Evolutionary conservation across 2,113 vertebrate species (phyloP).

Genomic region (Paracanthobrama guichenoti): DNA sequence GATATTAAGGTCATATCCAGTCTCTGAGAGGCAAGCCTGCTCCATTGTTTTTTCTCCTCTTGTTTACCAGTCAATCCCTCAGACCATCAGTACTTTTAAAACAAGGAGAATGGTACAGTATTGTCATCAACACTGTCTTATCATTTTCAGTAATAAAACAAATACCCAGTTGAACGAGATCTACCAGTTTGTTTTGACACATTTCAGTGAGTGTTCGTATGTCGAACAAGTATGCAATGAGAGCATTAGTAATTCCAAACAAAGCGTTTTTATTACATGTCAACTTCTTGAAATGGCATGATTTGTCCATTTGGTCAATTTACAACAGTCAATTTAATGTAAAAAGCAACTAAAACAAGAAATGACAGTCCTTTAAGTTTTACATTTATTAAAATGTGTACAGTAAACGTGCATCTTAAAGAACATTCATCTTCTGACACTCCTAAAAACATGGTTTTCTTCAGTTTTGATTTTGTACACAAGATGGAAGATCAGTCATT

Average conservation of each 20-base stretch:
- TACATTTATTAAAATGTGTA: conserved; percentile 2
- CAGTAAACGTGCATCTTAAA: neutral
- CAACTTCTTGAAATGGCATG: no score
- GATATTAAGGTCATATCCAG: conserved; percentile 28
- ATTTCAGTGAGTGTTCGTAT: neutral
- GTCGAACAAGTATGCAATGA: neutral
- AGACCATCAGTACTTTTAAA: conserved; percentile 50
- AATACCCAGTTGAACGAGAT: conserved; percentile 87
- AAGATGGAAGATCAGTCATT: neutral
- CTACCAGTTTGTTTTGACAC: conserved; percentile 62
- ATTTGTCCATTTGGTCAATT: neutral
- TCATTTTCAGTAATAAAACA: conserved; percentile 93
- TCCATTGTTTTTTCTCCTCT: conserved; percentile 31
- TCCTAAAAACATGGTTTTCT: neutral
- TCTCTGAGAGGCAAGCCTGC: conserved; percentile 12
- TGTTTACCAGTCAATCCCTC: conserved; percentile 65
- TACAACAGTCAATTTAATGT: neutral
- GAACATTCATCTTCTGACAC: neutral
- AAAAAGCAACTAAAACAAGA: neutral
- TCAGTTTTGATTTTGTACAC: neutral
- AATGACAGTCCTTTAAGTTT: neutral
- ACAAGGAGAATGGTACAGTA: conserved; percentile 77
- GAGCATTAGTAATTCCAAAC: neutral
- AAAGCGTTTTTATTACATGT: no score
- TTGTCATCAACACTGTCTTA: conserved; percentile 90